A percentile compares a stretch with the other conserved stretches of the same genome.
Evolutionary conservation across 2,797 vertebrate species (phyloP).

Genomic region (Lemur catta): DNA sequence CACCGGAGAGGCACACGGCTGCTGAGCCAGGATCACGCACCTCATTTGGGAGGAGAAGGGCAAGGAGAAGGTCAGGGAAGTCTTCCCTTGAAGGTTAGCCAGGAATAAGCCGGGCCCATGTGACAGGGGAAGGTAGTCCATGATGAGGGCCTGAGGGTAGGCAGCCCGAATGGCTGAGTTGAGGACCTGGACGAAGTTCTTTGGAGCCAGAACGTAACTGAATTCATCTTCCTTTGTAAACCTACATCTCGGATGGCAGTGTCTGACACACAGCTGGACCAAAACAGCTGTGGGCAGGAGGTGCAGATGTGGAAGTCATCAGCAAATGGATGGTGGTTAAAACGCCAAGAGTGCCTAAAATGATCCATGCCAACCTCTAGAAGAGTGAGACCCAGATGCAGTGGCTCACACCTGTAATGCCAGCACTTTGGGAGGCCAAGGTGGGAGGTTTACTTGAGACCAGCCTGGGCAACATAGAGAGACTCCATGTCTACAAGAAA

Average conservation of each 20-base stretch:
- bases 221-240: background rate
- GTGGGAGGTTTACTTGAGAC: too few species aligned
- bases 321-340: background rate
- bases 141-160: background rate
- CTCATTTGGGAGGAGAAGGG: background rate
- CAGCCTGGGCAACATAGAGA: too few species aligned
- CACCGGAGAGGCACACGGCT: fast-evolving
- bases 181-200: background rate
- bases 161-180: background rate
- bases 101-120: fast-evolving
- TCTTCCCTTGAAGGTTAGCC: background rate
- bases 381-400: background rate
- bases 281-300: background rate
- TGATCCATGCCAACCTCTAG: background rate
- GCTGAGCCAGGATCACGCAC: background rate
- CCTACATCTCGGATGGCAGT: background rate
- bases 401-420: background rate
- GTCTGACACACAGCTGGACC: background rate
- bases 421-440: background rate
- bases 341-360: background rate
- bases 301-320: fast-evolving
- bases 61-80: background rate
- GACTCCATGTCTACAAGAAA: background rate
- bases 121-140: fast-evolving
- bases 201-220: fast-evolving